These are phyloP conservation scores for Xanthia icteritia DNA, from an alignment of 2,888 invertebrate genomes.

Conservation along the genomic window DNA sequence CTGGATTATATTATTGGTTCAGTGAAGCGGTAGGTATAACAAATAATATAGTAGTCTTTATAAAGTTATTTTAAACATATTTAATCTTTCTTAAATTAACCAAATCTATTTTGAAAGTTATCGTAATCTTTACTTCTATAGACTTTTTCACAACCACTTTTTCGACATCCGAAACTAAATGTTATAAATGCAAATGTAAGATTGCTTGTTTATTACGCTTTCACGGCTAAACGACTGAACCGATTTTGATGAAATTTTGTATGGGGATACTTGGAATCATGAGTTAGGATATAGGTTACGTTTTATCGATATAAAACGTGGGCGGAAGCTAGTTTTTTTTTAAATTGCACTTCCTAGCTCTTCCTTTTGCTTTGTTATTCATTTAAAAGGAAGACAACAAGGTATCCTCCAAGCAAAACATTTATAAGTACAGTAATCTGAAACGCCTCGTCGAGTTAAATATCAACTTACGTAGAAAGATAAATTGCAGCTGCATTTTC, in stretches of 20 bases:
- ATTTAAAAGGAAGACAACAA: background rate
- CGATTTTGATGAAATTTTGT: no score
- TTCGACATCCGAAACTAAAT: no score
- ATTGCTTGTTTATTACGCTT: no score
- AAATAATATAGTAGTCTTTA: background rate
- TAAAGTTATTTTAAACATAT: background rate
- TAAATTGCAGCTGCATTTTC: conserved; percentile 35
- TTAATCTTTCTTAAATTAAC: background rate
- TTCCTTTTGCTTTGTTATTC: background rate
- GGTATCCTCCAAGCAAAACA: conserved; percentile 3
- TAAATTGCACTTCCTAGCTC: background rate
- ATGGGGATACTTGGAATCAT: no score
- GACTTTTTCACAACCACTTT: background rate
- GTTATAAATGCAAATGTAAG: no score
- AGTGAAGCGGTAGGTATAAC: background rate
- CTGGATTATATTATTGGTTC: background rate
- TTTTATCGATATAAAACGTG: no score
- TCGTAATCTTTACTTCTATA: no score
- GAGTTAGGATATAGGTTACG: no score
- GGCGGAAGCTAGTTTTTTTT: background rate
- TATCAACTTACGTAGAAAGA: conserved; percentile 33
- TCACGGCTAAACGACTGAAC: no score
- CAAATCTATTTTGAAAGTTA: background rate
- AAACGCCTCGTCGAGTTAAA: conserved; percentile 30
- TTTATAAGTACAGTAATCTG: conserved; percentile 1